A percentile compares a stretch with the other conserved stretches of the same genome.
phyloP scores from a whole-genome alignment of 2,797 vertebrate species.

The Myripristis murdjan region DNA sequence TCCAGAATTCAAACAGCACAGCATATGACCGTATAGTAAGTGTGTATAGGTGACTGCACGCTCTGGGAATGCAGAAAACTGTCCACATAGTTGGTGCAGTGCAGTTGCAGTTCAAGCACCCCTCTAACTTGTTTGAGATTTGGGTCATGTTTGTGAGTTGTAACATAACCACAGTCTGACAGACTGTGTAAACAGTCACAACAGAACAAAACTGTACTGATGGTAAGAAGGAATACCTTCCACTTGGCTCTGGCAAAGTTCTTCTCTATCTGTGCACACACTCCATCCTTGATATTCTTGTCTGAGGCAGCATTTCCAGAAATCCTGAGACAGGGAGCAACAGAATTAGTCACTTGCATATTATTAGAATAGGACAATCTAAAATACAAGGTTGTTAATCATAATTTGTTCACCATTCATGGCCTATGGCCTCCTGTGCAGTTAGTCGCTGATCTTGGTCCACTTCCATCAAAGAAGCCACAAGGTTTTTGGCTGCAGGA shows the following conservation, averaged over 20 bases:
- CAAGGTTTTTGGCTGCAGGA: conserved; percentile 87
- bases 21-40: too few relatives aligned
- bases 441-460: conserved; percentile 97
- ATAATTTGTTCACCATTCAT: conserved; percentile 90
- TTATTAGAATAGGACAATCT: not conserved
- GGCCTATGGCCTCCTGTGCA: conserved; percentile 95
- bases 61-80: too few relatives aligned
- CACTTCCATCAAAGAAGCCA: conserved; percentile 96
- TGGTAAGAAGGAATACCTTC: conserved; percentile 88
- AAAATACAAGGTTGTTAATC: not conserved
- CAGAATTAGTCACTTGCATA: not conserved
- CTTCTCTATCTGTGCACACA: conserved; percentile 98
- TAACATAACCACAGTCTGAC: not conserved
- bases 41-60: too few relatives aligned
- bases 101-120: too few relatives aligned
- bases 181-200: not conserved
- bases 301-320: conserved; percentile 98
- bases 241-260: conserved; percentile 98
- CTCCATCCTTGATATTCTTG: conserved; percentile 98
- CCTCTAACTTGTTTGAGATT: too few relatives aligned
- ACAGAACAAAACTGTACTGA: not conserved
- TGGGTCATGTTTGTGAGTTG: too few relatives aligned
- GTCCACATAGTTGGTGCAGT: too few relatives aligned
- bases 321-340: conserved; percentile 87
- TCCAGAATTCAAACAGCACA: too few relatives aligned